Evolutionary conservation across 2,888 invertebrate species (phyloP), one percentile per base, ranked within the genome.

Genomic region (Charanyca ferruginea): DNA sequence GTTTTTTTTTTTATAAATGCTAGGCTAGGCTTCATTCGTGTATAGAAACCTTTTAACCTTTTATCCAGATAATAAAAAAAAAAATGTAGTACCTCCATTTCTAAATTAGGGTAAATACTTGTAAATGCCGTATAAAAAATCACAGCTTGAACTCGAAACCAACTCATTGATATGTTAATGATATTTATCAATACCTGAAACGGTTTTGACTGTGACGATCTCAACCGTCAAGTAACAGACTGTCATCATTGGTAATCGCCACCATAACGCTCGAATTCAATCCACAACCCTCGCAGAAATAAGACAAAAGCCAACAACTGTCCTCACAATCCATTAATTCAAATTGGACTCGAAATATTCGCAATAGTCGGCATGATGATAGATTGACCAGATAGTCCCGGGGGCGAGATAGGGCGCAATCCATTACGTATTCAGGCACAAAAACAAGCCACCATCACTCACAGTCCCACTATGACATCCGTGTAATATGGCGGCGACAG

Each of bases 341-440:
- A 47, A 47, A 78, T 58, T 48, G 41, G n/a, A n/a, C 41, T 55
- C 6, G 41, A 54, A 65, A 54, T 54, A 53, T 58, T 52, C 49
- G 47, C 47, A 52, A 48, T 60, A 57, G 54, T 18, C 22, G 9
- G 47, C 9, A 25, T 44, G 59, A 64, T 78, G 81, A 80, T 73
- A 53, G 65, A 75, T 83, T 18, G 66, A 49, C 64, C 60, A 49
- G 67, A 48, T 64, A 58, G 59, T 44, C 67, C 61, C 58, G 8
- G 8, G 48, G 69, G 51, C 35, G 49, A 55, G 75, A 69, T 68
- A 64, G 61, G 53, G 55, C 41, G 61, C 68, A 45, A 73, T 79
- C 71, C 69, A 82, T 81, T 80, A 77, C 44, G 53, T 66, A 77
- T 82, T 79, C 73, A 47, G 42, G 53, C 60, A 65, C 57, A 67